Percentiles rank a stretch among this genome's conserved stretches.
Conservation (phyloP, 2,888 invertebrate genomes). For the Drosophila aldrichi region DNA sequence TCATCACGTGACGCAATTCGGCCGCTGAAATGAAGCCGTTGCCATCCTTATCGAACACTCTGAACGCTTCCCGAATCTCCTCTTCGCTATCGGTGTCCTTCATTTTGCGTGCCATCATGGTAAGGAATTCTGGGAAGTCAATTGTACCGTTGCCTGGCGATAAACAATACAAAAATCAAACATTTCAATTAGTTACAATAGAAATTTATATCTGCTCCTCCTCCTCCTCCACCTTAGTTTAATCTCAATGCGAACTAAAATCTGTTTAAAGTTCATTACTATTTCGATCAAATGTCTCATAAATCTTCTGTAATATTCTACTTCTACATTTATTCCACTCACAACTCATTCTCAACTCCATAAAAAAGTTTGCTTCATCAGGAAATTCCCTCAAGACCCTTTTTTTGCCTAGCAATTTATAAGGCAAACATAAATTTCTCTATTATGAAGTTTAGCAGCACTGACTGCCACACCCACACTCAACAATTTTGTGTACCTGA, state of each 20-base stretch:
- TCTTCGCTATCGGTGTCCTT: constrained; percentile 99
- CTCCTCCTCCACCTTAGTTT: too few relatives aligned
- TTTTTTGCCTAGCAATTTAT: constrained; percentile 27
- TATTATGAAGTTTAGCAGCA: constrained; percentile 13
- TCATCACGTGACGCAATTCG: constrained; percentile 99
- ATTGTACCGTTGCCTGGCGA: constrained; percentile 98
- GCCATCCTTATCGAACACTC: constrained; percentile 96
- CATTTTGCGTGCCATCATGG: constrained; percentile 99
- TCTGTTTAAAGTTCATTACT: too few relatives aligned
- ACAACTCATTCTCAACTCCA: not conserved
- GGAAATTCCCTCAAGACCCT: not conserved
- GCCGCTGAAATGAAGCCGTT: constrained; percentile 99
- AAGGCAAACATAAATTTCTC: constrained; percentile 16
- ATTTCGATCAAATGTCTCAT: not conserved
- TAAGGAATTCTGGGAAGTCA: constrained; percentile 99
- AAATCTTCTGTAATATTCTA: not conserved
- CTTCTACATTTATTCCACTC: not conserved
- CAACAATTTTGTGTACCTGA: constrained; percentile 20
- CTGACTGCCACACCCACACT: not conserved
- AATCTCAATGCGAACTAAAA: too few relatives aligned
- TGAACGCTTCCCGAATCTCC: constrained; percentile 91
- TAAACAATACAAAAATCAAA: not conserved
- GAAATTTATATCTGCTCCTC: too few relatives aligned
- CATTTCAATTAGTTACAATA: not conserved
- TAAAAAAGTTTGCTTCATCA: not conserved